Evolutionary conservation across 1,140 invertebrate genomes (phyloP), one percentile per base, ranked within the genome.

Genomic region (Brachionus sp.): DNA sequence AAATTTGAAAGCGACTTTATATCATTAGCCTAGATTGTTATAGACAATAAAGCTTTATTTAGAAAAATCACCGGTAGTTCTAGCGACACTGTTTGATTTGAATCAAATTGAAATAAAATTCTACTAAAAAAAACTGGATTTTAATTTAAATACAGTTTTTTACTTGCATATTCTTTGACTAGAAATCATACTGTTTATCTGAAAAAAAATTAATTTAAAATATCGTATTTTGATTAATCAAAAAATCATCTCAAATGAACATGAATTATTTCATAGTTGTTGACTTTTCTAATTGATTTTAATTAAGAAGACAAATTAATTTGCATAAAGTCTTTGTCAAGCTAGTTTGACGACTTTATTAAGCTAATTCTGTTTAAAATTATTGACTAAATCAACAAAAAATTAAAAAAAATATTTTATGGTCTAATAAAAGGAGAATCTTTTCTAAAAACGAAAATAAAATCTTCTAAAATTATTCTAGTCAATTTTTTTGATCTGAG

Each of bases 1-100:
- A 66, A 66, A 66, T 66, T 66, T 33, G 25, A 33, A 37, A 66
- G 64, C 13, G 64, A 66, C 64, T 66, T 66, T 66, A n/a, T 37
- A 33, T 37, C 64, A 12, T 66, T 37, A 29, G 25, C 33, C 64
- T 25, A 5, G 12, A 25, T 66, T 66, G 33, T 35, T 66, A 12
- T 66, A 66, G 33, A 33, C 25, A 33, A 66, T 66, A 33, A 23
- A 13, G 23, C 25, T 66, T 23, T 33, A 66, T 12, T 66, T 66
- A 9, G 33, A 2, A 33, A 33, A 12, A 23, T 19, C 19, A 57
- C 2, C 64, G 29, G 29, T 66, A 19, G 64, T n/a, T 33, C 2
- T 23, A 33, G 23, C 29, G 25, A 33, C 64, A 66, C 64, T 66
- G 64, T 12, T 66, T 66, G 64, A 66, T 66, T 13, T 66, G 29